These are phyloP conservation scores for Biston betularia DNA, from an alignment of 2,888 invertebrate species.

Conservation along the genomic window DNA sequence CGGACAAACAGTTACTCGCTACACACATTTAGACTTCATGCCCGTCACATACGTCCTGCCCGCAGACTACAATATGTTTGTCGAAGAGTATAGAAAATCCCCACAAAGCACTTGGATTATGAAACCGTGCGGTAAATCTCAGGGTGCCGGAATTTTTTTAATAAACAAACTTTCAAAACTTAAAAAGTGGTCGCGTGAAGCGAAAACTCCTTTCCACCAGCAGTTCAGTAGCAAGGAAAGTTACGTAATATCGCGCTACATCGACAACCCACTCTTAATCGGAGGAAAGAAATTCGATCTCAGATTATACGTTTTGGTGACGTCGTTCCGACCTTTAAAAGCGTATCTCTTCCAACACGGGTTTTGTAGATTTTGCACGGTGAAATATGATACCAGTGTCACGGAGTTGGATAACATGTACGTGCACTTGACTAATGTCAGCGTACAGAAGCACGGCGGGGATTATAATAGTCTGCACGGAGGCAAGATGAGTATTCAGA, in stretches of 20 bases:
- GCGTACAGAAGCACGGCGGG: constrained; percentile 98
- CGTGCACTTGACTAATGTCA: constrained; percentile 98
- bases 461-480: constrained; percentile 98
- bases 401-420: constrained; percentile 97
- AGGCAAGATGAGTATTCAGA: constrained; percentile 97
- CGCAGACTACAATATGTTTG: constrained; percentile 98
- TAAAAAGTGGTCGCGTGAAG: constrained; percentile 96
- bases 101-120: constrained; percentile 99
- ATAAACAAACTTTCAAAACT: constrained; percentile 98
- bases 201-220: constrained; percentile 93
- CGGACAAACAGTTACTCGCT: constrained; percentile 90
- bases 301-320: constrained; percentile 95
- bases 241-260: constrained; percentile 98
- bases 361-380: constrained; percentile 98
- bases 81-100: constrained; percentile 97
- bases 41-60: constrained; percentile 97
- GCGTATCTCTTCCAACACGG: constrained; percentile 97
- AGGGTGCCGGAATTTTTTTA: constrained; percentile 96
- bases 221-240: constrained; percentile 93
- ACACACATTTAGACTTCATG: constrained; percentile 95
- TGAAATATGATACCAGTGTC: constrained; percentile 96
- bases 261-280: constrained; percentile 97
- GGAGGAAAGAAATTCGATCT: constrained; percentile 99
- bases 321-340: constrained; percentile 96
- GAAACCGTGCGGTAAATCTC: constrained; percentile 98